Conservation (phyloP, 2,113 vertebrate species). For the Ammospiza nelsoni region DNA sequence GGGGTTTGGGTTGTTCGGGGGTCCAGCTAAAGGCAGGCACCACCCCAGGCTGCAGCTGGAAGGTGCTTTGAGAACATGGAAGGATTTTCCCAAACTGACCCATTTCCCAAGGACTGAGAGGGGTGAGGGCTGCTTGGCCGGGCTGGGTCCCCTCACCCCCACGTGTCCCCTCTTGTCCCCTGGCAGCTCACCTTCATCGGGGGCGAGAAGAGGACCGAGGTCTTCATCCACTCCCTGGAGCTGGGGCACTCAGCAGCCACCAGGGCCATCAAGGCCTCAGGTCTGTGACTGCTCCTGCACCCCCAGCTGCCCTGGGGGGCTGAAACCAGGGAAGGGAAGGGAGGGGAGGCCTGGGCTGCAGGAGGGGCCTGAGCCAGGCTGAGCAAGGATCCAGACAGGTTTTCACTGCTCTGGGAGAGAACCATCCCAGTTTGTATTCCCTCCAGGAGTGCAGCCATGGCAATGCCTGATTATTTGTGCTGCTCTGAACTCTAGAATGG, state of each 20-base stretch:
- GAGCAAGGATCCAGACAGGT: background rate
- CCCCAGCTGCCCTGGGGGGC: background rate
- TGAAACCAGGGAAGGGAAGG: background rate
- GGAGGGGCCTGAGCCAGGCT: background rate
- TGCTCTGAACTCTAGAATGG: background rate
- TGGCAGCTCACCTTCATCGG: conserved; percentile 87
- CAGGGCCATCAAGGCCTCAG: conserved; percentile 92
- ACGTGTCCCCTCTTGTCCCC: rapidly evolving
- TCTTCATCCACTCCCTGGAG: conserved; percentile 94
- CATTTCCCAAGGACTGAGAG: background rate
- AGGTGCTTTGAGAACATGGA: background rate
- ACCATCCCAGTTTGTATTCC: background rate
- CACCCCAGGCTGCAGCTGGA: background rate
- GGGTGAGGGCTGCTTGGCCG: rapidly evolving
- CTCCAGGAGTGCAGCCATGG: rapidly evolving
- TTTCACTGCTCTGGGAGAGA: background rate
- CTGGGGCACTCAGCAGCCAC: conserved; percentile 91
- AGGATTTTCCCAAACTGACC: background rate
- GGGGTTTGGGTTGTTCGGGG: background rate
- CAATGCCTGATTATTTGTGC: background rate
- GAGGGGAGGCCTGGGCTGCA: background rate
- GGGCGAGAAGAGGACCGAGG: conserved; percentile 88
- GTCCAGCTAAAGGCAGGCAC: background rate
- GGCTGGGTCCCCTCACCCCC: background rate
- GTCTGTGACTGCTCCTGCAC: conserved; percentile 63